Evolutionary conservation across 2,113 vertebrate species (phyloP).

Genomic region (Plecotus auritus): DNA sequence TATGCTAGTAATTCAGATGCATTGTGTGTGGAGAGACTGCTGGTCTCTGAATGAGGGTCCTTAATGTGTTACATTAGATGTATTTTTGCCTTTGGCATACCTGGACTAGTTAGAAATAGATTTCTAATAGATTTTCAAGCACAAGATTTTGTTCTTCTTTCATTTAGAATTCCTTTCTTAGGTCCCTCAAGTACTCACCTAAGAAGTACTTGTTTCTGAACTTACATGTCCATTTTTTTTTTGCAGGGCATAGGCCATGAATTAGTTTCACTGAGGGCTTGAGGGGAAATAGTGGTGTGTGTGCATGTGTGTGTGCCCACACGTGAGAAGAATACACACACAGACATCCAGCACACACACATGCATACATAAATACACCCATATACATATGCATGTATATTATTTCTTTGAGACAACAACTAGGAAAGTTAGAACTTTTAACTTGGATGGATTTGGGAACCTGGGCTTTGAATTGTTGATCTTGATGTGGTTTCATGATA

Average conservation of each 20-base stretch:
- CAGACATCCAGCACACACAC: not conserved
- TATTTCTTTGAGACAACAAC: not conserved
- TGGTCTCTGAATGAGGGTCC: not conserved
- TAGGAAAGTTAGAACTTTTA: not conserved
- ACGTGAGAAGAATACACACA: not conserved
- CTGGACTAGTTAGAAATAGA: not conserved
- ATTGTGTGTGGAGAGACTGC: not conserved
- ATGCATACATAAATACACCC: not conserved
- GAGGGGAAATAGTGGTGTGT: not conserved
- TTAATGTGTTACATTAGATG: not conserved
- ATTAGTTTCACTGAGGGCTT: not conserved
- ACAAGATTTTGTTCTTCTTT: not conserved
- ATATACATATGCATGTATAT: not conserved
- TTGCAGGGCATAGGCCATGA: not conserved
- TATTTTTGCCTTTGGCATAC: not conserved
- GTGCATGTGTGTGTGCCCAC: too few species aligned
- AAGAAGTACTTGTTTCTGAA: not conserved
- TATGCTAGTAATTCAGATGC: not conserved
- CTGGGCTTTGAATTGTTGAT: not conserved
- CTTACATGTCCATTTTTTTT: not conserved
- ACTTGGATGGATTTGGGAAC: not conserved
- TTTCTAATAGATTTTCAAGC: not conserved
- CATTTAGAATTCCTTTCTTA: not conserved
- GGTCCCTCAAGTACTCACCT: not conserved
- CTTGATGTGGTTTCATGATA: not conserved